Conservation (phyloP, 2,113 vertebrate genomes). For the Suricata suricatta region DNA sequence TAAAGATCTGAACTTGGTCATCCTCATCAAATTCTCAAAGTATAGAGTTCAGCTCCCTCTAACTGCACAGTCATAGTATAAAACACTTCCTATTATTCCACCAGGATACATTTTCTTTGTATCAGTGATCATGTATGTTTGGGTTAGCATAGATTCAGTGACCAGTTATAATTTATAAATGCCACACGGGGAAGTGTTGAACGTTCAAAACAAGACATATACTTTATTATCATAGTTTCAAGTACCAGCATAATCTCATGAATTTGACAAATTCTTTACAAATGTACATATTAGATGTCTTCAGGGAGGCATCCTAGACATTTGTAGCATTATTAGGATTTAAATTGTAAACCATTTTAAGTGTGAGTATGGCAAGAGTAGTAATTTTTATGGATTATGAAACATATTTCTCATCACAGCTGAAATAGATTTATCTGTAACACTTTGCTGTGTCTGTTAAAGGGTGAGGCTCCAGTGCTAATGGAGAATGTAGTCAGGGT, state of each 20-base stretch:
- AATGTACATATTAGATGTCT: slow-evolving; percentile 39
- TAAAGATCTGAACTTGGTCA: background rate
- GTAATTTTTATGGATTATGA: slow-evolving; percentile 59
- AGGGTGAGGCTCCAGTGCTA: background rate
- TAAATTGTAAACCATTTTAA: slow-evolving; percentile 48
- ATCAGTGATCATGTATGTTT: background rate
- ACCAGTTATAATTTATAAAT: background rate
- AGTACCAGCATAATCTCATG: slow-evolving; percentile 32
- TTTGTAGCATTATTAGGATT: slow-evolving; percentile 47
- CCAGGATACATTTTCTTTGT: background rate
- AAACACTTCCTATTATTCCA: background rate
- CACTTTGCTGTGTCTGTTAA: background rate
- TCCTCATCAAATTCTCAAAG: background rate
- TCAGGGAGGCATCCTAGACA: slow-evolving; percentile 34
- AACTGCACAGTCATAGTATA: background rate
- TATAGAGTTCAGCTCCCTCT: background rate
- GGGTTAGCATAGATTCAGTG: background rate
- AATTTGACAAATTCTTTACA: slow-evolving; percentile 51
- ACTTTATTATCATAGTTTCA: slow-evolving; percentile 29
- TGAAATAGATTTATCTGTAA: slow-evolving; percentile 31
- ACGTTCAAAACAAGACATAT: background rate
- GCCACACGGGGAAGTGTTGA: background rate
- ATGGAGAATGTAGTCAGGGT: background rate
- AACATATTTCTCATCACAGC: slow-evolving; percentile 42
- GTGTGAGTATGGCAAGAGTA: background rate